A percentile compares a stretch with the other conserved stretches of the same genome.
These are phyloP conservation scores for Sebastes reedi DNA, from an alignment of 2,797 vertebrate species.

Conservation along the genomic window DNA sequence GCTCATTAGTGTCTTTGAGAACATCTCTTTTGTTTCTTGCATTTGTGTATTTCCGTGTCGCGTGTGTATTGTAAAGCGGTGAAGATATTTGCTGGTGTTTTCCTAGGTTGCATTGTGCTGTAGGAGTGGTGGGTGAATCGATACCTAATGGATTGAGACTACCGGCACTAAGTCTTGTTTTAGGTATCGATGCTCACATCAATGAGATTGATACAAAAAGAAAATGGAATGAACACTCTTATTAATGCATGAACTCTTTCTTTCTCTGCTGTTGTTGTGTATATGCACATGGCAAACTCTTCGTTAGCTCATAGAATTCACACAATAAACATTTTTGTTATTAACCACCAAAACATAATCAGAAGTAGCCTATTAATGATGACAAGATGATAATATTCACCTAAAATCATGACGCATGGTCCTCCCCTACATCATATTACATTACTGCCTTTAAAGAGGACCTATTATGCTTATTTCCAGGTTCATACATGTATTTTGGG, in stretches of 20 bases:
- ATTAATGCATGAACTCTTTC: neutral
- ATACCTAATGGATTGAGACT: constrained; percentile 1
- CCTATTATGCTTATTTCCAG: too few species aligned
- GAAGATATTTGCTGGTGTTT: neutral
- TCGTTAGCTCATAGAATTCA: neutral
- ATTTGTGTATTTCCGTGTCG: neutral
- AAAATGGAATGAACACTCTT: neutral
- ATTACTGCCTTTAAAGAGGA: neutral
- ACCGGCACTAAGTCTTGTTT: neutral
- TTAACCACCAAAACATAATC: neutral
- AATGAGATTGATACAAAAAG: neutral
- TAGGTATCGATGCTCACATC: neutral
- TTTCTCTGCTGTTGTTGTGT: neutral
- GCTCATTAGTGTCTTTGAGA: neutral
- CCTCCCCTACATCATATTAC: neutral
- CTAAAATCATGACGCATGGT: constrained; percentile 10
- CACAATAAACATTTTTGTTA: neutral
- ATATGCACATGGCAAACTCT: neutral
- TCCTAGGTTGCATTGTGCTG: neutral
- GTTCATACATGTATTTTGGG: too few species aligned
- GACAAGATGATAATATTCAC: neutral
- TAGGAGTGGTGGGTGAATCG: neutral
- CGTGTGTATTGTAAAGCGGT: neutral
- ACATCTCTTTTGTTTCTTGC: neutral
- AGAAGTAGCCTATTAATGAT: neutral